Base-by-base conservation (phyloP, 2,888 invertebrate species). In the Phalangium opilio region DNA sequence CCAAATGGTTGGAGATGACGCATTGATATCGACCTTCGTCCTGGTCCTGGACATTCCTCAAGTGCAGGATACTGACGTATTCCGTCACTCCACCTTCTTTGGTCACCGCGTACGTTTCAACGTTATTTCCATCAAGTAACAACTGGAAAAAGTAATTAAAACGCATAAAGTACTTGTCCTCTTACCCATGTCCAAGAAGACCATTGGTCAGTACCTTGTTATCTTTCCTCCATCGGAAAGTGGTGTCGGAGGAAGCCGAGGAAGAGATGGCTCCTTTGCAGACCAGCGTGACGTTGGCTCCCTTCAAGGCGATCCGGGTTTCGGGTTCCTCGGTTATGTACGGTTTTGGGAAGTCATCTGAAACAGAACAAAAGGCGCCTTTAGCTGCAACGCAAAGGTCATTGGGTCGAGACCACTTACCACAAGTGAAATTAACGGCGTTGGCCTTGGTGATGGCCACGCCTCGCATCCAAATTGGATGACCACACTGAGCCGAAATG, bases 11-110 rank as follows among this genome's bases (percentile, higher is more conserved):
- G 14, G 81, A 78, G 10, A 87, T 85, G 54, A 89, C 78, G 70
- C 95, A 95, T 66, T 95, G 91, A 67, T 93, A 95, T 64, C 76
- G 77, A 1, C 91, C 93, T 50, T 82, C 81, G 65, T 87, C 80
- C 38, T 75, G 73, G 67, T 85, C 79, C 45, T 79, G 78, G 1
- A 90, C 78, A 64, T 82, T 79, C 34, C 71, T 70, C 53, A 93
- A 73, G 44, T 78, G 74, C 47, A 93, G 73, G 45, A 75, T 72
- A 15, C 87, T 85, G 38, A 78, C 66, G 32, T 52, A 50, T 15
- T 47, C 47, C 10, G 48, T 53, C n/a, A 49, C 21, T 36, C 44
- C 48, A 1, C 34, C 50, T 5, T 43, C 41, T 14, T 42, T 35
- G 11, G 49, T 53, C 3, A 35, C 15, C 10, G 57, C 58, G 21